phyloP scores from a whole-genome alignment of 2,888 invertebrate genomes.

The Drosophila peninsularis region DNA sequence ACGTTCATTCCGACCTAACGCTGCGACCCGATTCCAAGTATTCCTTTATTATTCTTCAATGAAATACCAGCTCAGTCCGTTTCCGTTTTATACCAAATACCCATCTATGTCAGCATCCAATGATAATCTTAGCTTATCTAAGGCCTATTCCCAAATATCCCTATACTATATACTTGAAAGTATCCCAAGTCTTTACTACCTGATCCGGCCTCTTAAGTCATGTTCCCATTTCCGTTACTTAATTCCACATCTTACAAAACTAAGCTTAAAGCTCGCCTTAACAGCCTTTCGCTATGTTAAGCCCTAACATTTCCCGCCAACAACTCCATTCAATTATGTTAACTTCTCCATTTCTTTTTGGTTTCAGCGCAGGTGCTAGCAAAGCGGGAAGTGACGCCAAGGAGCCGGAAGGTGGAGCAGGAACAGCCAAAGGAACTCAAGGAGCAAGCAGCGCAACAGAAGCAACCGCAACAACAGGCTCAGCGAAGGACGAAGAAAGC shows the following conservation, averaged over 20 bases:
- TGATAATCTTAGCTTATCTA: no score
- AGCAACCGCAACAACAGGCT: constrained; percentile 8
- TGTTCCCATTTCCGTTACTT: no score
- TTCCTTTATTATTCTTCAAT: neutral
- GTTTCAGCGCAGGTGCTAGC: constrained; percentile 73
- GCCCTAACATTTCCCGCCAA: neutral
- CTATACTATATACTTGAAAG: no score
- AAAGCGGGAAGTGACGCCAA: constrained; percentile 20
- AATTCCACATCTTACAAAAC: no score
- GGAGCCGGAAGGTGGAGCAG: constrained; percentile 1
- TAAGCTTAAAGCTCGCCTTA: neutral
- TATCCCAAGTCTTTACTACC: no score
- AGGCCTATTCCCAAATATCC: no score
- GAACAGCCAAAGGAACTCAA: constrained; percentile 2
- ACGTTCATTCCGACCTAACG: neutral
- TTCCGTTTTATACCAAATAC: neutral
- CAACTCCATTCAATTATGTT: constrained; percentile 7
- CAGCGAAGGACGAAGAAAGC: constrained; percentile 18
- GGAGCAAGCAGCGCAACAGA: constrained; percentile 1
- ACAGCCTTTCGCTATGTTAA: neutral
- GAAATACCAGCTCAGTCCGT: neutral
- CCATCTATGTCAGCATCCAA: no score
- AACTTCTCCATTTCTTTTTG: constrained; percentile 43
- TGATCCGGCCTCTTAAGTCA: no score
- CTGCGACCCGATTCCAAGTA: neutral